Conservation (phyloP, 2,888 invertebrate genomes). For the Drosophila paracracens region DNA sequence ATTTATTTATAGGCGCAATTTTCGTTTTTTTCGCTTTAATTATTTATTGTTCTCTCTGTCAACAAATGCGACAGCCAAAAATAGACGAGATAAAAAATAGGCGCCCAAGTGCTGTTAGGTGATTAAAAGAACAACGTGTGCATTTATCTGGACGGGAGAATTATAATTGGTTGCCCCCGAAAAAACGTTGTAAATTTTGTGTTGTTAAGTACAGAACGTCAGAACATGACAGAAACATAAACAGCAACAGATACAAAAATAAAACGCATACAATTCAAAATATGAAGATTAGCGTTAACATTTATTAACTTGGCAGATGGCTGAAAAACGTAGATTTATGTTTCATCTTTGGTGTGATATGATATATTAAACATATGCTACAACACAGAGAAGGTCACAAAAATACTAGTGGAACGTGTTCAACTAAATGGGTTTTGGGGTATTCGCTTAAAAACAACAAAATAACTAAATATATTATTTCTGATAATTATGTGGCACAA, state of each 20-base stretch:
- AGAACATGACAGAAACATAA: slow-evolving; percentile 43
- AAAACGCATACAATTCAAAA: slow-evolving; percentile 16
- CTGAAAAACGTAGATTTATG: slow-evolving; percentile 29
- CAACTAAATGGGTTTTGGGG: not conserved
- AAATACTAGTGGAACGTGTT: slow-evolving; percentile 28
- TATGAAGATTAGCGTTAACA: slow-evolving; percentile 57
- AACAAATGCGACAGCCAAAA: slow-evolving; percentile 26
- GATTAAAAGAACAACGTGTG: slow-evolving; percentile 6
- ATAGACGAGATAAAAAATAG: slow-evolving; percentile 37
- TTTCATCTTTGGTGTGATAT: slow-evolving; percentile 34
- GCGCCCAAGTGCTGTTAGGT: slow-evolving; percentile 29
- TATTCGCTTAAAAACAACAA: not conserved
- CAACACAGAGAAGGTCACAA: slow-evolving; percentile 37
- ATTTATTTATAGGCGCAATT: slow-evolving; percentile 15
- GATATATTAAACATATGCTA: slow-evolving; percentile 35
- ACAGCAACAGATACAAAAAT: slow-evolving; percentile 44
- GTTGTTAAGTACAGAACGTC: slow-evolving; percentile 35
- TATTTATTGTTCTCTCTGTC: slow-evolving; percentile 11
- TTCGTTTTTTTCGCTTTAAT: not conserved
- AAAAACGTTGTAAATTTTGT: slow-evolving; percentile 50
- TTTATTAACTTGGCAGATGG: slow-evolving; percentile 56
- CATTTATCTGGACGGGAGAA: slow-evolving; percentile 35
- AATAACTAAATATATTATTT: not conserved
- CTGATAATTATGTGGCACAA: not conserved
- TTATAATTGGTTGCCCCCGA: slow-evolving; percentile 67